A percentile compares a stretch with the other conserved stretches of the same genome.
Conservation (phyloP, 2,888 invertebrate species). For the Rotaria magnacalcarata region DNA sequence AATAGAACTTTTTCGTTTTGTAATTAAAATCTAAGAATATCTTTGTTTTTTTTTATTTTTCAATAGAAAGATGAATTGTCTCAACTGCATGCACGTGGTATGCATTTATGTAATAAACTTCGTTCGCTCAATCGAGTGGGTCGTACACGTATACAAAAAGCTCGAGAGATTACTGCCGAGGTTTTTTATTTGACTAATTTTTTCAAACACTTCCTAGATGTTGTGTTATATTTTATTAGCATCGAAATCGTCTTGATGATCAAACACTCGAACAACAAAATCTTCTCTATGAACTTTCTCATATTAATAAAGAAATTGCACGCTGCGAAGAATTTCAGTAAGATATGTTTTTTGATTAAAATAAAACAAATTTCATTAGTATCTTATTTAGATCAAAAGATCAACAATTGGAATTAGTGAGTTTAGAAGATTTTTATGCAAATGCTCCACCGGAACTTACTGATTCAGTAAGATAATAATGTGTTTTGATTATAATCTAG, state of each 20-base stretch:
- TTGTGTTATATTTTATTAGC: background rate
- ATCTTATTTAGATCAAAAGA: conserved; percentile 71
- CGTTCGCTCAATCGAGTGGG: conserved; percentile 23
- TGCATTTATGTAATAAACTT: conserved; percentile 30
- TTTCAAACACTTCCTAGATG: too few species aligned
- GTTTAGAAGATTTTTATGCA: conserved; percentile 75
- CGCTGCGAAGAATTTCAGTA: conserved; percentile 87
- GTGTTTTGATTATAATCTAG: conserved; percentile 49
- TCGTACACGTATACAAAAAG: conserved; percentile 6
- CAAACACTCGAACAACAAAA: conserved; percentile 72
- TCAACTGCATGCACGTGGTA: conserved; percentile 29
- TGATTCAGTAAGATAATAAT: conserved; percentile 64
- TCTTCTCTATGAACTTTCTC: conserved; percentile 84
- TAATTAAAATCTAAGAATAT: too few species aligned
- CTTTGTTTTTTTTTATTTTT: too few species aligned
- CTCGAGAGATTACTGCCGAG: background rate
- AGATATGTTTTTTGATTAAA: conserved; percentile 49
- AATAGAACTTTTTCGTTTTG: background rate
- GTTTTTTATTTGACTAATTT: background rate
- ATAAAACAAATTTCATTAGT: background rate
- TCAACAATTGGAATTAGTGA: conserved; percentile 81
- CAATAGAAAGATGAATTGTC: conserved; percentile 8
- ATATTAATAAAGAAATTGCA: conserved; percentile 86
- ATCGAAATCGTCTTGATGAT: conserved; percentile 36
- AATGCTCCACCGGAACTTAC: conserved; percentile 72